Base-by-base conservation (phyloP, 1,140 invertebrate genomes). In the Drosophila leontia region DNA sequence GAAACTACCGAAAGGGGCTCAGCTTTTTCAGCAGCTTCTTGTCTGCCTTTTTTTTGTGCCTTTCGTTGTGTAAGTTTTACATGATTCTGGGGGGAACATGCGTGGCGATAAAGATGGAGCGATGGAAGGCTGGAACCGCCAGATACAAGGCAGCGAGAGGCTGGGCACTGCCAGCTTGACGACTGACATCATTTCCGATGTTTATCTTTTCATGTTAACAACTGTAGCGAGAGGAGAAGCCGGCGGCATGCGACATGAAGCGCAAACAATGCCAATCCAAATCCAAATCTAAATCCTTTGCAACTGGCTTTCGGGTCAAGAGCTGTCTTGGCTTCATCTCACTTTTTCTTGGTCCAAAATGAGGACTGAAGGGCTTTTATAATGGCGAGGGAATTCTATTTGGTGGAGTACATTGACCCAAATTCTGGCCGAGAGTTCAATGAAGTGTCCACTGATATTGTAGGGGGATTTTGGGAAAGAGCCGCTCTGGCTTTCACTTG, bases 101-200 rank as follows among this genome's bases (percentile, higher is more conserved):
- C 45, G 72, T 72, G 37, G 39, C 48, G 41, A 71, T 58, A 35
- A 47, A 59, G 63, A 61, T 62, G 39, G 35, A 29, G 42, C 50
- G 3, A 17, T 44, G 37, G 32, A 47, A 51, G 26, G 15, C 26
- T 51, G 26, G 47, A 50, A n/a, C 50, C 32, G 50, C 17, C 48
- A 56, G 57, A 72, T 51, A 69, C 50, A 44, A 55, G 35, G 67
- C 62, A 44, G 8, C n/a, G 29, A 50, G 63, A 72, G 42, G 63
- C 63, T 68, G 60, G 55, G 58, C 57, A 39, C 44, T 58, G 58
- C 62, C 72, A 61, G 72, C 77, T 78, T 91, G 82, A 91, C 87
- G 82, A 91, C 87, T 91, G 87, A 91, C 87, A 91, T 87, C 82
- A 72, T 87, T 91, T 91, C 83, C 80, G 87, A 91, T 91, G 83